A percentile compares a stretch with the other conserved stretches of the same genome.
These are phyloP conservation scores for Albula glossodonta DNA, from an alignment of 2,113 vertebrate species.

Conservation along the genomic window DNA sequence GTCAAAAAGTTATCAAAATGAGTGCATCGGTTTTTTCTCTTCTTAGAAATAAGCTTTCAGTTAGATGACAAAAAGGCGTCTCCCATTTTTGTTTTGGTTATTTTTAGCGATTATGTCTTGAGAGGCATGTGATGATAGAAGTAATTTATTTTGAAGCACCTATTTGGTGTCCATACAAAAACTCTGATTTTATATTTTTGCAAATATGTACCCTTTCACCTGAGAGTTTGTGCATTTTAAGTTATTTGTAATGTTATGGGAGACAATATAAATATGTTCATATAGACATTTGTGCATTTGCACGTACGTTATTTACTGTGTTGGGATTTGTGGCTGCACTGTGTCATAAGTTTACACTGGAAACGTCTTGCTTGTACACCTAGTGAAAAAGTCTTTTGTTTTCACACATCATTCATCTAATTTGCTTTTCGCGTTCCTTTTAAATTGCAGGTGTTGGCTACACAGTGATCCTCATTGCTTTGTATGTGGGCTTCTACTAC, in stretches of 20 bases:
- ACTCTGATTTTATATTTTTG: too few species aligned
- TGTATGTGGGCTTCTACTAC: slow-evolving; percentile 99
- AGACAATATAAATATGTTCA: neutral
- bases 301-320: neutral
- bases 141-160: neutral
- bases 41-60: too few species aligned
- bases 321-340: neutral
- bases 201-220: too few species aligned
- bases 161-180: neutral
- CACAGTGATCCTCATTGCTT: slow-evolving; percentile 94
- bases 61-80: neutral
- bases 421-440: slow-evolving; percentile 26
- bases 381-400: neutral
- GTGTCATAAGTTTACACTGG: neutral
- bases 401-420: neutral
- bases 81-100: too few species aligned
- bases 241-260: neutral
- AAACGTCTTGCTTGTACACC: too few species aligned
- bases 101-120: too few species aligned
- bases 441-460: slow-evolving; percentile 86
- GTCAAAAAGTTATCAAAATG: neutral
- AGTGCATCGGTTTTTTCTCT: too few species aligned
- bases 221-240: neutral
- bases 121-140: too few species aligned
- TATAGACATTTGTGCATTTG: neutral